A percentile compares a stretch with the other conserved stretches of the same genome.
phyloP scores from a whole-genome alignment of 2,888 invertebrate species.

The Lochmaea capreae region DNA sequence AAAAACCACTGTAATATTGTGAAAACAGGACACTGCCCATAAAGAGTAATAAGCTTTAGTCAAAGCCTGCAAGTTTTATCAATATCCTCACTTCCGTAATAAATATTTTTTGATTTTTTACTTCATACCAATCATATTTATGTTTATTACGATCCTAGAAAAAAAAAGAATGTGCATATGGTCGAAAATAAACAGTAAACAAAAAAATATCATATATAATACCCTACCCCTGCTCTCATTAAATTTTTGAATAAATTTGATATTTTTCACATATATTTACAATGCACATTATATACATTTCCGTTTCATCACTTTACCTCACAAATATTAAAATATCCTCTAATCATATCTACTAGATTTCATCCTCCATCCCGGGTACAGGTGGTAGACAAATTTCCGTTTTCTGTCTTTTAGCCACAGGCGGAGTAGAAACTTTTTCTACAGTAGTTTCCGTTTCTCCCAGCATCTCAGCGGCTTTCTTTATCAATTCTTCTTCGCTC shows the following conservation, averaged over 20 bases:
- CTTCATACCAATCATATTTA: no score
- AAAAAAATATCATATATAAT: neutral
- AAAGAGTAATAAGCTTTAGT: no score
- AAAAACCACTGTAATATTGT: no score
- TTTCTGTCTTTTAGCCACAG: slow-evolving; percentile 53
- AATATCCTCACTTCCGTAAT: no score
- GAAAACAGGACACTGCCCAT: no score
- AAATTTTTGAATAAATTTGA: neutral
- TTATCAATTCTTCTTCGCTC: slow-evolving; percentile 70
- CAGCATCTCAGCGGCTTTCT: slow-evolving; percentile 70
- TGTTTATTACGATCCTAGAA: no score
- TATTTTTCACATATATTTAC: slow-evolving; percentile 2
- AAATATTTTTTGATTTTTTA: no score
- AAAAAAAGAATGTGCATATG: no score
- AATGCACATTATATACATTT: neutral
- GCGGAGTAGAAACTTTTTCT: slow-evolving; percentile 29
- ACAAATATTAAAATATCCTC: neutral
- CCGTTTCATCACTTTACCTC: neutral
- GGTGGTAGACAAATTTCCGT: slow-evolving; percentile 60
- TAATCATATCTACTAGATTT: slow-evolving; percentile 27
- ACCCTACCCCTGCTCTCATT: neutral
- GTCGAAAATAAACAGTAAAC: no score
- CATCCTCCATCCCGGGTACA: slow-evolving; percentile 62
- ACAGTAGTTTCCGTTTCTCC: slow-evolving; percentile 57
- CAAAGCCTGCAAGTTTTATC: no score